A percentile compares a stretch with the other conserved stretches of the same genome.
These are phyloP conservation scores for Protobothrops mucrosquamatus DNA, from an alignment of 2,113 vertebrate species.

Conservation along the genomic window DNA sequence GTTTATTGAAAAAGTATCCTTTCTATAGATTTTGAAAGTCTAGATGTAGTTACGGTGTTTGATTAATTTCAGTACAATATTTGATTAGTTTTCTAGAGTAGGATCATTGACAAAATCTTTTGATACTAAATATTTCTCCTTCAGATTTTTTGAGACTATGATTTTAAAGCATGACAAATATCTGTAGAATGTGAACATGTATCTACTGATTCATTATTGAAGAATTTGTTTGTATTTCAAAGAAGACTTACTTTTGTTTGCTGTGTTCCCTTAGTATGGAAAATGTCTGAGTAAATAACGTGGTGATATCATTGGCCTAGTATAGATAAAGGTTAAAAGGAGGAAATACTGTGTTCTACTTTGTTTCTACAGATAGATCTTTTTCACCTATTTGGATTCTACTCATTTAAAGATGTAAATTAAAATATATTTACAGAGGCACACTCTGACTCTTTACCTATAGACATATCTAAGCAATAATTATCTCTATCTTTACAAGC, in stretches of 20 bases:
- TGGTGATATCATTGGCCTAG: conserved; percentile 34
- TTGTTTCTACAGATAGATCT: neutral
- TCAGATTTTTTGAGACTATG: conserved; percentile 42
- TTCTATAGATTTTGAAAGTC: neutral
- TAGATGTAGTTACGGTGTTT: neutral
- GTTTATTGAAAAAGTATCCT: neutral
- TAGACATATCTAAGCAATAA: conserved; percentile 26
- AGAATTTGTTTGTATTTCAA: conserved; percentile 28
- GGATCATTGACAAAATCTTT: conserved; percentile 29
- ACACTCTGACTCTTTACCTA: neutral
- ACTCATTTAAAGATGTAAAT: conserved; percentile 7
- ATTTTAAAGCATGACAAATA: conserved; percentile 40
- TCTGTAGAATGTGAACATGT: conserved; percentile 30
- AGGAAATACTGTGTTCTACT: neutral
- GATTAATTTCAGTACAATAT: neutral
- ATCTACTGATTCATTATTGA: conserved; percentile 33
- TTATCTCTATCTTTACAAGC: neutral
- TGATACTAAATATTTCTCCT: conserved; percentile 35
- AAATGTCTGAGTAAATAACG: conserved; percentile 38
- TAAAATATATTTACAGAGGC: neutral
- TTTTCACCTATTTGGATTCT: conserved; percentile 39
- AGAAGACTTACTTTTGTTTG: conserved; percentile 51
- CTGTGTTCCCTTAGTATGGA: conserved; percentile 25
- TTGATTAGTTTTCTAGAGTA: neutral
- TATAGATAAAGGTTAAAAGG: neutral